Evolutionary conservation across 2,888 invertebrate species (phyloP), one percentile per base, ranked within the genome.

Genomic region (Acleris holmiana): DNA sequence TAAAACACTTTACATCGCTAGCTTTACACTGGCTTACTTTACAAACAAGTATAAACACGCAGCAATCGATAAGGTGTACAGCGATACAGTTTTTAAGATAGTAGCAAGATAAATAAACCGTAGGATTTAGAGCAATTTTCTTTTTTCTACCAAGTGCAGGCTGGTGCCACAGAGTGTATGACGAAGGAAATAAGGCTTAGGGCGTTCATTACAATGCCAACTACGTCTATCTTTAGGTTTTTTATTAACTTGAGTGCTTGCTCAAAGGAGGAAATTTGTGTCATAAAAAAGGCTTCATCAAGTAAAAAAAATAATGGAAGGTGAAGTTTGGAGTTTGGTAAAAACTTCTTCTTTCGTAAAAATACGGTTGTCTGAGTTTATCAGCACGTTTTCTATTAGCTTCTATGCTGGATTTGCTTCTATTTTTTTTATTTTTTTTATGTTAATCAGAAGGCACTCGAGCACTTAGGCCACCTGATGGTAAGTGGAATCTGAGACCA

Each of bases 21-120:
- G 44, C 19, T 59, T 25, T 17, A n/a, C 51, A 6, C 35, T 18
- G 23, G 21, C 21, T 46, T 1, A 3, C 0, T 23, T n/a, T 19
- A 17, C 5, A 19, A 8, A 44, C 18, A 1, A 5, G 15, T 5
- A 4, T 3, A 4, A 3, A 47, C n/a, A n/a, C 10, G 23, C 23
- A 17, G 50, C 63, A 57, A 47, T 51, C 46, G 21, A 46, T n/a
- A 23, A 15, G 0, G 10, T 1, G 5, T 17, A 29, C 1, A 1
- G 23, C 21, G 8, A 51, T 23, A 35, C 4, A 7, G 46, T 15
- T 23, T 51, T 57, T 63, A 25, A 29, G 50, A 51, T 57, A 47
- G 63, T 51, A 63, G 35, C 29, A 21, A 62, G 49, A 61, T 61
- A 57, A 35, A 63, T 63, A 63, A 57, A 51, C 21, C 57, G 56